phyloP scores from a whole-genome alignment of 2,888 invertebrate genomes.

The Eutolmus rufibarbis region DNA sequence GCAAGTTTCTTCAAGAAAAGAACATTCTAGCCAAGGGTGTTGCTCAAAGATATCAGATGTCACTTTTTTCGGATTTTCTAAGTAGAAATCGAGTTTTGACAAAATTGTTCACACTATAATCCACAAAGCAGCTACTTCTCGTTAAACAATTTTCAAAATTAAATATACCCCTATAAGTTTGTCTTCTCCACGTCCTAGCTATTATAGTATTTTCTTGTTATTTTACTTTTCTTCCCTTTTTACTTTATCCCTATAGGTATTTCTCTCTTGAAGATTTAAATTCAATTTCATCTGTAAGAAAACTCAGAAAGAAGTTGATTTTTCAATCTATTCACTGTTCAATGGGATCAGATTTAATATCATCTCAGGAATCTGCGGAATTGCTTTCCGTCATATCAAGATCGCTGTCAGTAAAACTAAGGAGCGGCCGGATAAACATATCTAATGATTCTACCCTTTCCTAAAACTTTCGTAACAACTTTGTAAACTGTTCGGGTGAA shows the following conservation, averaged over 20 bases:
- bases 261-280: not conserved
- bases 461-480: conserved; percentile 3
- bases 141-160: too few relatives aligned
- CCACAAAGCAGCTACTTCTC: too few relatives aligned
- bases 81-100: too few relatives aligned
- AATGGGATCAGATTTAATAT: too few relatives aligned
- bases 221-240: not conserved
- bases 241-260: not conserved
- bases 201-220: not conserved
- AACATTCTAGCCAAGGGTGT: too few relatives aligned
- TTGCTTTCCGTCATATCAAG: not conserved
- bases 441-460: not conserved
- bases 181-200: too few relatives aligned
- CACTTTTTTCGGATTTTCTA: too few relatives aligned
- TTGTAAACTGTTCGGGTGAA: not conserved
- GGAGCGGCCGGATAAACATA: not conserved
- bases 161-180: too few relatives aligned
- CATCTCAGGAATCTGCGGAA: not conserved
- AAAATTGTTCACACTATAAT: too few relatives aligned
- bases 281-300: not conserved
- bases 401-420: not conserved
- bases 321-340: not conserved
- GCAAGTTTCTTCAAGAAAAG: too few relatives aligned
- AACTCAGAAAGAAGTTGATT: not conserved
- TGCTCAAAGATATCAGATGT: too few relatives aligned